Percentiles rank a stretch among this genome's conserved stretches.
These are phyloP conservation scores for Alouatta caraya DNA, from an alignment of 2,797 vertebrate genomes.

Conservation along the genomic window DNA sequence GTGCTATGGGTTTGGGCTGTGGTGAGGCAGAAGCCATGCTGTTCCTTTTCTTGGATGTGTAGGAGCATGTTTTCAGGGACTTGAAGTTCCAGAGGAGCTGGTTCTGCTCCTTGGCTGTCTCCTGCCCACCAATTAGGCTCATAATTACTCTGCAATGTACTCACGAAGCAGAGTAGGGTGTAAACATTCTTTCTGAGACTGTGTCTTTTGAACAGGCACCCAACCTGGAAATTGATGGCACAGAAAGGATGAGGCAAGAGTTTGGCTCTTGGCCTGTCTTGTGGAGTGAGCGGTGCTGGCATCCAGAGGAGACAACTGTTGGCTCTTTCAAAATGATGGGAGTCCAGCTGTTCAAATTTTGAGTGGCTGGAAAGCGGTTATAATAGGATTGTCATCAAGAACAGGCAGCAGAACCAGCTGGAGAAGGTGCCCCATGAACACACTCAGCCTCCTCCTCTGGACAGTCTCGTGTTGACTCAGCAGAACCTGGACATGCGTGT, in stretches of 20 bases:
- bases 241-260: not conserved
- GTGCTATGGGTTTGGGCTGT: not conserved
- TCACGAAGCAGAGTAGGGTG: not conserved
- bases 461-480: not conserved
- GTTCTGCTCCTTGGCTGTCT: not conserved
- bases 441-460: too few species aligned
- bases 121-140: not conserved
- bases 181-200: not conserved
- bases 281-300: too few species aligned
- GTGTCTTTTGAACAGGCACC: not conserved
- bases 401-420: not conserved
- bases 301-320: not conserved
- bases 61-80: not conserved
- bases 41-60: not conserved
- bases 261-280: accelerated
- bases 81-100: not conserved
- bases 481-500: not conserved
- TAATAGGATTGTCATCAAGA: not conserved
- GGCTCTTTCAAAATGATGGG: not conserved
- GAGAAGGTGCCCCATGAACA: too few species aligned
- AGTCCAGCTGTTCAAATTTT: not conserved
- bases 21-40: not conserved
- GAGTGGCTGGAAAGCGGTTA: not conserved
- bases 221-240: accelerated
- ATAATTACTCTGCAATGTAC: too few species aligned